These are phyloP conservation scores for Drosophila tani DNA, from an alignment of 1,140 invertebrate genomes.

Conservation along the genomic window DNA sequence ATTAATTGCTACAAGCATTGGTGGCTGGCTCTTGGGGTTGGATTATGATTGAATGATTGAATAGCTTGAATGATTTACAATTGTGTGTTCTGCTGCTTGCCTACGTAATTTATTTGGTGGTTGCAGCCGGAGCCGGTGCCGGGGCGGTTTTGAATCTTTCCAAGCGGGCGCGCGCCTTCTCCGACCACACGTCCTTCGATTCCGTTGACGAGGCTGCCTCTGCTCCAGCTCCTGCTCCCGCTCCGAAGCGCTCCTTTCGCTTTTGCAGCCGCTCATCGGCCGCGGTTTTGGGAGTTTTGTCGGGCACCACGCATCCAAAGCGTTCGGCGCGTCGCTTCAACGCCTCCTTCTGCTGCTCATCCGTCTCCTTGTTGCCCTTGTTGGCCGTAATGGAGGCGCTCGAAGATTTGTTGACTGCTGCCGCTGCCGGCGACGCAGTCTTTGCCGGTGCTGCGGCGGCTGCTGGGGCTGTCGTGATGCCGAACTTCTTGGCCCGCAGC, in stretches of 20 bases:
- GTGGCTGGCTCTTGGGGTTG: constrained; percentile 16
- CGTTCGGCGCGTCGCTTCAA: constrained; percentile 91
- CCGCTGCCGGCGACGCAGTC: constrained; percentile 5
- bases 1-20: constrained; percentile 45
- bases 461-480: constrained; percentile 78
- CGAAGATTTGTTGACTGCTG: constrained; percentile 86
- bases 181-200: constrained; percentile 63
- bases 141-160: constrained; percentile 73
- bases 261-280: constrained; percentile 89
- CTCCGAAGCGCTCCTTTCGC: constrained; percentile 89
- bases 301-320: constrained; percentile 90
- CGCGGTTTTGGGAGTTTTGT: constrained; percentile 88
- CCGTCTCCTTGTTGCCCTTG: constrained; percentile 69
- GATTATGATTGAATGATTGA: constrained; percentile 14
- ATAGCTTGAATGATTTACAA: constrained; percentile 10
- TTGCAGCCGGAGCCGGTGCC: constrained; percentile 1
- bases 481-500: constrained; percentile 92
- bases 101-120: constrained; percentile 42
- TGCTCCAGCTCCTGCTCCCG: constrained; percentile 46
- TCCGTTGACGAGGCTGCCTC: constrained; percentile 1
- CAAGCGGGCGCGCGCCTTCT: constrained; percentile 77
- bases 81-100: constrained; percentile 29
- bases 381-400: constrained; percentile 61
- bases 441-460: constrained; percentile 6
- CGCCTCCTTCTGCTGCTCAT: constrained; percentile 87